Evolutionary conservation across 1,140 invertebrate genomes (phyloP).

Genomic region (Scaptomyza montana): DNA sequence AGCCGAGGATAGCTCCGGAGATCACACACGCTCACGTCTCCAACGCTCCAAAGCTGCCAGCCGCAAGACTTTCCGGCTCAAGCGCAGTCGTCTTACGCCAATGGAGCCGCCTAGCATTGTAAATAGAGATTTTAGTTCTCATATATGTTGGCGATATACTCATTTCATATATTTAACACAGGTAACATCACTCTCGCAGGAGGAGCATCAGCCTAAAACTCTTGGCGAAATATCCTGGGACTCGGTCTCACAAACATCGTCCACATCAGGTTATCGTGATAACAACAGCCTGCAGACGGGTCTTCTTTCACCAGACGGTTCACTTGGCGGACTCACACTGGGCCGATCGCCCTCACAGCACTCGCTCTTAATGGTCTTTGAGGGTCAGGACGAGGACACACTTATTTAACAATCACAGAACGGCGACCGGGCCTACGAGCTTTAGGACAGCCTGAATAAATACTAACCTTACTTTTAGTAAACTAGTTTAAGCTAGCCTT

Average conservation of each 20-base stretch:
- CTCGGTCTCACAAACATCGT: constrained; percentile 90
- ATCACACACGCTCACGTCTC: constrained; percentile 87
- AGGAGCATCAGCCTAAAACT: constrained; percentile 69
- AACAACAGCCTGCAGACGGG: constrained; percentile 86
- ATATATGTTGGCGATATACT: neutral
- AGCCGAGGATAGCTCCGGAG: constrained; percentile 87
- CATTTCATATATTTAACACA: neutral
- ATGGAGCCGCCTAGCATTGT: constrained; percentile 82
- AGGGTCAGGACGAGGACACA: constrained; percentile 89
- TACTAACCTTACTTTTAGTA: constrained; percentile 14
- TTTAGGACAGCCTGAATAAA: constrained; percentile 50
- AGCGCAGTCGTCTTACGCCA: constrained; percentile 87
- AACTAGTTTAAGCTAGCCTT: constrained; percentile 5
- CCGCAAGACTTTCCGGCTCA: constrained; percentile 95
- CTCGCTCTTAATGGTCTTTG: constrained; percentile 88
- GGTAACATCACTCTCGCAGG: constrained; percentile 72
- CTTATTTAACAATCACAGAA: constrained; percentile 86
- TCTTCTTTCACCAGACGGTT: constrained; percentile 85
- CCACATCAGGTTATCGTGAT: constrained; percentile 91
- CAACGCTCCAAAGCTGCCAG: constrained; percentile 97
- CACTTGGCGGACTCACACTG: constrained; percentile 73
- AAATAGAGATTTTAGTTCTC: constrained; percentile 58
- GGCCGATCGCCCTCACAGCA: constrained; percentile 86
- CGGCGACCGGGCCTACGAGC: constrained; percentile 76
- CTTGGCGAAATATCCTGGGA: constrained; percentile 89